These are phyloP conservation scores for Fissipunctia ypsillon DNA, from an alignment of 2,888 invertebrate genomes.

Conservation along the genomic window DNA sequence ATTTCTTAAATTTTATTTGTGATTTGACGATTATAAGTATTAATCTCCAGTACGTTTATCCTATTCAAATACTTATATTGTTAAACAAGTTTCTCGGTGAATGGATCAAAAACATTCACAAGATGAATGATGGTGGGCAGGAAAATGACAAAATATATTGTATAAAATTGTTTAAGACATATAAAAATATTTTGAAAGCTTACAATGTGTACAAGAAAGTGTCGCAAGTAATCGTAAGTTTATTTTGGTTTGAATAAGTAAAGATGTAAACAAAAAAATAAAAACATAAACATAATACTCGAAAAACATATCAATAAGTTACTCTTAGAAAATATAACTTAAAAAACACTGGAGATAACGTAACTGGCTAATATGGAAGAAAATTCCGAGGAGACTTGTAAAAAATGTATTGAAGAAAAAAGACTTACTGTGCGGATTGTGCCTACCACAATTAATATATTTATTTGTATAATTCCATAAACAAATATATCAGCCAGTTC, in stretches of 20 bases:
- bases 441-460: too few species aligned
- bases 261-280: background rate
- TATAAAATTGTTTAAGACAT: constrained; percentile 21
- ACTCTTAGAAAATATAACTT: background rate
- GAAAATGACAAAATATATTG: constrained; percentile 11
- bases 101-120: constrained; percentile 10
- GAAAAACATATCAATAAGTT: background rate
- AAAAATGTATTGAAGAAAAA: background rate
- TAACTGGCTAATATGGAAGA: background rate
- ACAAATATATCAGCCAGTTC: too few species aligned
- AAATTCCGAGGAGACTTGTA: background rate
- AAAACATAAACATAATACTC: background rate
- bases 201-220: constrained; percentile 37
- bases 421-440: too few species aligned
- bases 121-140: background rate
- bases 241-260: background rate
- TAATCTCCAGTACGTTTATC: constrained; percentile 3
- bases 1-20: constrained; percentile 16
- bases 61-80: background rate
- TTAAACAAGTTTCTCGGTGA: constrained; percentile 19
- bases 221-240: constrained; percentile 25
- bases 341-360: background rate
- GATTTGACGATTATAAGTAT: background rate
- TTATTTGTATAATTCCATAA: too few species aligned
- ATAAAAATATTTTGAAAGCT: constrained; percentile 30